These are phyloP conservation scores for Cryptomyrus ogoouensis DNA, from an alignment of 2,113 vertebrate genomes.

Conservation along the genomic window DNA sequence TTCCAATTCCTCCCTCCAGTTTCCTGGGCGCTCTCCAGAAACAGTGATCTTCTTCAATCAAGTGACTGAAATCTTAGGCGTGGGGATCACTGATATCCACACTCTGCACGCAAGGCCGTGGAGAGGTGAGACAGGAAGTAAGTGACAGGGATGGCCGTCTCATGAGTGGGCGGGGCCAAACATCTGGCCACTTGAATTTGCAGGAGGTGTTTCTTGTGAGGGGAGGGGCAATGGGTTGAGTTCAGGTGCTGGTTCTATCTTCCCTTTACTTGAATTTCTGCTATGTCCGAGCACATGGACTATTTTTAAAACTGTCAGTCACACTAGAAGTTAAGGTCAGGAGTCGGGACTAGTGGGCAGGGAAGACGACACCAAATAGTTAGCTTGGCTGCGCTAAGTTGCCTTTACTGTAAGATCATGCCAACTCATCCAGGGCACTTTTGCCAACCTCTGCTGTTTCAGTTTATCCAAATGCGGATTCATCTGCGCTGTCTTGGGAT, in stretches of 20 bases:
- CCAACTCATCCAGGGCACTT: neutral
- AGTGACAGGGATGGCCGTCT: neutral
- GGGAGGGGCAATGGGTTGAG: neutral
- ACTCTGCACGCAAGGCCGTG: neutral
- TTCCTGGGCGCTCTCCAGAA: neutral
- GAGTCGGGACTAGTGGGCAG: neutral
- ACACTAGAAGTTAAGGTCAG: neutral
- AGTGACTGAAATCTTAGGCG: neutral
- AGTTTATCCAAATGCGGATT: neutral
- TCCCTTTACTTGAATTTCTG: neutral
- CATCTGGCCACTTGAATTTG: neutral
- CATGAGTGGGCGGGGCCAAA: neutral
- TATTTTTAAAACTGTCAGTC: neutral
- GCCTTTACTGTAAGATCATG: neutral
- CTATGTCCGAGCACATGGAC: neutral
- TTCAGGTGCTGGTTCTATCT: neutral
- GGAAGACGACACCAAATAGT: neutral
- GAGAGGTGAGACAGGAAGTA: neutral
- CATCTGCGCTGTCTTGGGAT: neutral
- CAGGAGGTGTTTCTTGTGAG: neutral
- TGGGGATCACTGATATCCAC: neutral
- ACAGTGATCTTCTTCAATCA: neutral
- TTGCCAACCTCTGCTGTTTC: neutral
- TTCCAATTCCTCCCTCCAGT: neutral
- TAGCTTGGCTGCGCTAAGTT: neutral